Base-by-base conservation (phyloP, 2,113 vertebrate genomes). In the Drymodes brunneopygia region DNA sequence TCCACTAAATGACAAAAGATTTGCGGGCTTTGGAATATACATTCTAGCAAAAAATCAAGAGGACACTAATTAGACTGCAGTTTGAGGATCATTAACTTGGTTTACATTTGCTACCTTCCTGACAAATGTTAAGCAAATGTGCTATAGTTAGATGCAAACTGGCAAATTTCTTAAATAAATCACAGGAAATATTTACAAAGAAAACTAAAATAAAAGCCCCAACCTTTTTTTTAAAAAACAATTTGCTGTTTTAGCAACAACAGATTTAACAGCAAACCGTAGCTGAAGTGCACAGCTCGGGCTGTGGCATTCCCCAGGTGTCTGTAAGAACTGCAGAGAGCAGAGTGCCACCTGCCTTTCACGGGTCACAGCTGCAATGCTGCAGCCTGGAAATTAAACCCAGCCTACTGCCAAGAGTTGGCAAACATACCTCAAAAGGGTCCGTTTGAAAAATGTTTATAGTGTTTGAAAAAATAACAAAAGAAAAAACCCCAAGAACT, bases 321-420 rank as follows among this genome's bases (percentile, higher is more conserved):
- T 27, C 38, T 7, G 54, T 5, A 7, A 13, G 75, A n/a, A 93
- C 67, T n/a, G 78, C 57, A 95, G 90, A 94, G 4, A 77, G 70
- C 87, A 95, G 92, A 60, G 42, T 69, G 94, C 94, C 95, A 95
- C 95, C 97, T 95, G 82, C 35, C 94, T 92, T 67, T 28, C 44
- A 40, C 36, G 42, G 51, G 15, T 45, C 84, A 82, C 72, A 81
- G 92, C 87, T 95, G 82, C 96, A 95, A 35, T 35, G 86, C 88
- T 88, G 84, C 85, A 95, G 78, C 86, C 45, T 33, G 78, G 51
- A 72, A 71, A 51, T 35, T 9, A 82, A 90, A 91, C 24, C 18
- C 15, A 78, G 74, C 70, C 75, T 16, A 51, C 67, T 7, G 19
- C 60, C 2, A 90, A 35, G 25, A 69, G 27, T 2, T 71, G 90